These are phyloP conservation scores for Sebastes goodei DNA, from an alignment of 2,797 vertebrate species.

Conservation along the genomic window DNA sequence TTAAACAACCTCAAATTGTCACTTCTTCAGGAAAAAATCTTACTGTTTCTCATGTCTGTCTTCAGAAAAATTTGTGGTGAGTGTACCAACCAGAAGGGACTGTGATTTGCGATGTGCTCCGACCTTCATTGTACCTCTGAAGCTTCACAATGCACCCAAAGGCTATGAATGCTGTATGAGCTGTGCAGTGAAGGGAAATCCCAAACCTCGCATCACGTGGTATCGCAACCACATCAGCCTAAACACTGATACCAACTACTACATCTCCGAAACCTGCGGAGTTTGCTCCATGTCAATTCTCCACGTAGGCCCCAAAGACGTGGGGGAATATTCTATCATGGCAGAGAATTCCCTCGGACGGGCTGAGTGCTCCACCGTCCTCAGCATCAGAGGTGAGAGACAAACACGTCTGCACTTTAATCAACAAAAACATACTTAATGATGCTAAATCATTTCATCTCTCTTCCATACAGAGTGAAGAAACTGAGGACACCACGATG, in stretches of 20 bases:
- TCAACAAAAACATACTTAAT: neutral
- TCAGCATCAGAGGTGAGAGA: constrained; percentile 84
- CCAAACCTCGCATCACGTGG: constrained; percentile 86
- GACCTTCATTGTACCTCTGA: constrained; percentile 83
- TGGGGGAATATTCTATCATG: constrained; percentile 82
- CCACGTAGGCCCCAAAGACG: constrained; percentile 78
- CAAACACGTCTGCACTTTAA: neutral
- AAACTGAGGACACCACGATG: neutral
- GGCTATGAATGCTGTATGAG: constrained; percentile 90
- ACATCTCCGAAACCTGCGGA: constrained; percentile 85
- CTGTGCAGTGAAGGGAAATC: constrained; percentile 88
- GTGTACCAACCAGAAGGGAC: constrained; percentile 60
- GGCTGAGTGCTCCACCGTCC: constrained; percentile 81
- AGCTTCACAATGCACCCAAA: constrained; percentile 83
- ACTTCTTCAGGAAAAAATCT: neutral
- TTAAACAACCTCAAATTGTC: neutral
- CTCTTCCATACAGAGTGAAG: constrained; percentile 62
- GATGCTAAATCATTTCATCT: neutral
- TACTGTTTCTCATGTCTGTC: constrained; percentile 24
- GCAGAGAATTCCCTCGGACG: constrained; percentile 85
- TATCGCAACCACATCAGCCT: constrained; percentile 84
- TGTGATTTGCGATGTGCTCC: constrained; percentile 81
- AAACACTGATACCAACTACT: constrained; percentile 79
- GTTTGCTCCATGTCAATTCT: constrained; percentile 89
- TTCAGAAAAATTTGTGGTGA: constrained; percentile 78